Evolutionary conservation across 2,888 invertebrate genomes (phyloP).

Genomic region (Atrina japonica): DNA sequence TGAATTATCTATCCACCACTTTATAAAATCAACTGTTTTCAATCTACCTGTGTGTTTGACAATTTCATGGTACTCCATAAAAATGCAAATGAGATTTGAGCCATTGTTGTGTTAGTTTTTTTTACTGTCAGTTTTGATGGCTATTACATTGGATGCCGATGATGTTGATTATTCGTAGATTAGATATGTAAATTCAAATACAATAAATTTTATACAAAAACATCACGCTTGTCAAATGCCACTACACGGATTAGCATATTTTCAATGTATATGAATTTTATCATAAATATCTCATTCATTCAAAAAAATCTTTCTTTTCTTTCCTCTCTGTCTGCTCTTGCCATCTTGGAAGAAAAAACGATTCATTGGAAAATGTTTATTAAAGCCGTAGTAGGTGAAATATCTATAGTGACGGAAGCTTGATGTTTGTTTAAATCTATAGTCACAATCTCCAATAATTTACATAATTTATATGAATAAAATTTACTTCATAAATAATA

Average conservation of each 20-base stretch:
- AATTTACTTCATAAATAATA: no score
- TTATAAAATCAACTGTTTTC: conserved; percentile 3
- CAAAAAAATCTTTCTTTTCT: no score
- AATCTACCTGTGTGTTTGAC: conserved; percentile 1
- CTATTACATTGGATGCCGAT: conserved; percentile 15
- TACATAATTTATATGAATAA: no score
- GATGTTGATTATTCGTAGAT: conserved; percentile 16
- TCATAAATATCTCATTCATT: conserved; percentile 14
- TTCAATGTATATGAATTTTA: conserved; percentile 34
- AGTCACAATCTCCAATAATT: no score
- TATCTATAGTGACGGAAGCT: no score
- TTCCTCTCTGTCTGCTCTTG: no score
- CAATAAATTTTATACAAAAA: conserved; percentile 33
- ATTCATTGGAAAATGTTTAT: no score
- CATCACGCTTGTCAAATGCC: conserved; percentile 33
- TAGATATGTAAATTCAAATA: conserved; percentile 23
- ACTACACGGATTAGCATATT: conserved; percentile 27
- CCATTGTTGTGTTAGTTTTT: conserved; percentile 17
- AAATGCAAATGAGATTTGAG: conserved; percentile 27
- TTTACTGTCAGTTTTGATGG: conserved; percentile 29
- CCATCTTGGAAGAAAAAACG: no score
- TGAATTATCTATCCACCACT: not conserved
- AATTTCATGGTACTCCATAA: conserved; percentile 25
- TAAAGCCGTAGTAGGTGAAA: no score
- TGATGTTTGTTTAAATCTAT: no score